Percentiles rank a stretch among this genome's conserved stretches.
These are phyloP conservation scores for Sinotaia quadrata DNA, from an alignment of 2,888 invertebrate species.

Conservation along the genomic window DNA sequence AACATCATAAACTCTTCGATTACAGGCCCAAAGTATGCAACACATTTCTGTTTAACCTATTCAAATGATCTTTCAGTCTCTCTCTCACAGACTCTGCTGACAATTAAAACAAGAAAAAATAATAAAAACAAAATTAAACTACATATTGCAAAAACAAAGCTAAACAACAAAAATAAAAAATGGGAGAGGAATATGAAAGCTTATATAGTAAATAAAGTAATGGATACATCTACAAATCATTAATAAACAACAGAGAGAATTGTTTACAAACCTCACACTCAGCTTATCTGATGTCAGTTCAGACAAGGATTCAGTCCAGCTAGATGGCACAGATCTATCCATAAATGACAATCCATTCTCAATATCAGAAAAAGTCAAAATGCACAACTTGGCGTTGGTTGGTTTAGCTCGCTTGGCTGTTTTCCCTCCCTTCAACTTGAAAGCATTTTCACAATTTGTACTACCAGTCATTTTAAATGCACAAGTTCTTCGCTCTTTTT, in stretches of 20 bases:
- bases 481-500: not conserved
- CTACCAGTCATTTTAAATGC: not conserved
- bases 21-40: too few species aligned
- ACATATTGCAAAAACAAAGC: too few species aligned
- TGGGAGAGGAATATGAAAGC: too few species aligned
- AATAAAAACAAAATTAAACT: too few species aligned
- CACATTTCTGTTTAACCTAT: too few species aligned
- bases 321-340: slow-evolving; percentile 16
- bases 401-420: slow-evolving; percentile 19
- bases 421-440: slow-evolving; percentile 21
- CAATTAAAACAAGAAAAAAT: too few species aligned
- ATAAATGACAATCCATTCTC: slow-evolving; percentile 21
- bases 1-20: too few species aligned
- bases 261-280: not conserved
- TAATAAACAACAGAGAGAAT: not conserved
- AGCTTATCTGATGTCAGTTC: not conserved
- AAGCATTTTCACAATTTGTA: slow-evolving; percentile 3
- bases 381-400: slow-evolving; percentile 1
- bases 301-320: slow-evolving; percentile 11
- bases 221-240: too few species aligned
- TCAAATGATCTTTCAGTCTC: too few species aligned
- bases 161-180: too few species aligned
- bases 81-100: too few species aligned
- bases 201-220: too few species aligned
- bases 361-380: slow-evolving; percentile 18